Conservation (phyloP, 2,113 vertebrate species). For the Dolichotis patagonum region DNA sequence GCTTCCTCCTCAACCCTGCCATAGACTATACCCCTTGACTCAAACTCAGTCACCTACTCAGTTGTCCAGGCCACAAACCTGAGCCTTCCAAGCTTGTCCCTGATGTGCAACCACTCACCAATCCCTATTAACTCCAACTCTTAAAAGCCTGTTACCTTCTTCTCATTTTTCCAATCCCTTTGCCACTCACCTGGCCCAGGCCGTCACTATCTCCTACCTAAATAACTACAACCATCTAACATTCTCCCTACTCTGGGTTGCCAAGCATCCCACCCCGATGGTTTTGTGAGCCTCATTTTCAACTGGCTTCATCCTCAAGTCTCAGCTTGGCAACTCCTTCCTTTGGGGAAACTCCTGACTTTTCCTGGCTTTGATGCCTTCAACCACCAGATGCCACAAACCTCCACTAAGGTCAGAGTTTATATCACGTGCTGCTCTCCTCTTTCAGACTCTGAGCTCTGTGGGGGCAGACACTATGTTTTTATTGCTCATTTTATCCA, state of each 20-base stretch:
- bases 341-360: neutral
- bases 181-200: neutral
- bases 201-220: neutral
- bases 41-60: neutral
- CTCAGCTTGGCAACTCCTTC: neutral
- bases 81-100: neutral
- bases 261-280: accelerated
- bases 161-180: neutral
- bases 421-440: neutral
- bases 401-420: accelerated
- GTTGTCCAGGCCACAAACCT: neutral
- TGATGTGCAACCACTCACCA: neutral
- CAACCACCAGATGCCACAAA: accelerated
- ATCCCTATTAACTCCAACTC: neutral
- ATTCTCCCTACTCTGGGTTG: neutral
- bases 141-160: neutral
- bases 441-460: neutral
- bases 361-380: neutral
- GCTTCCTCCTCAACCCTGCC: neutral
- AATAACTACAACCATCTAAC: too few species aligned
- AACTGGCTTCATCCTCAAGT: neutral
- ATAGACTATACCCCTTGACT: neutral
- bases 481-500: neutral
- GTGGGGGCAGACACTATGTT: too few species aligned
- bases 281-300: neutral